Evolutionary conservation across 2,888 invertebrate genomes (phyloP).

Genomic region (Octonoba sinensis): DNA sequence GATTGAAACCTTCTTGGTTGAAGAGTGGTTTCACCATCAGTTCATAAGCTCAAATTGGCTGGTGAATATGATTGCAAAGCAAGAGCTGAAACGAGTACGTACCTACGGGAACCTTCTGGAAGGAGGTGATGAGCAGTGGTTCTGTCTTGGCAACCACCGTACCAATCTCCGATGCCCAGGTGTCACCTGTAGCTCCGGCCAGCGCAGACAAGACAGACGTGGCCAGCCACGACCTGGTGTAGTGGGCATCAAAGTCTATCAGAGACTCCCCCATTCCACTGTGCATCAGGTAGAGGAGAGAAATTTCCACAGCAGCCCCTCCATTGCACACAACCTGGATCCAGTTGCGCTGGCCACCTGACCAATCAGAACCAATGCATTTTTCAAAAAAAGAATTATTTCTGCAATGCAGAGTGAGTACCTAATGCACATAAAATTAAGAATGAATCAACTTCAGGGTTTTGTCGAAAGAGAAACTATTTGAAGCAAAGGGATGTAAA

Average conservation of each 20-base stretch:
- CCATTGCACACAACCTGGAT: constrained; percentile 90
- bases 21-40: too few species aligned
- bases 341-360: constrained; percentile 89
- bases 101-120: constrained; percentile 82
- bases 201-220: constrained; percentile 83
- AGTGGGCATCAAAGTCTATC: constrained; percentile 82
- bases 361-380: constrained; percentile 63
- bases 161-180: constrained; percentile 91
- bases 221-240: constrained; percentile 82
- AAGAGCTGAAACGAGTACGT: too few species aligned
- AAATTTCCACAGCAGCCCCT: constrained; percentile 86
- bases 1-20: too few species aligned
- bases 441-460: too few species aligned
- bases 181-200: constrained; percentile 88
- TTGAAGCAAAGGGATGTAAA: too few species aligned
- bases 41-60: too few species aligned
- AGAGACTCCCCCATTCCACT: constrained; percentile 81
- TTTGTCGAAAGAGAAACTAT: too few species aligned
- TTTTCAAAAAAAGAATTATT: too few species aligned
- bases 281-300: constrained; percentile 83
- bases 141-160: constrained; percentile 79
- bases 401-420: too few species aligned
- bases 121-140: constrained; percentile 82
- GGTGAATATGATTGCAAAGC: too few species aligned
- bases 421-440: too few species aligned